Evolutionary conservation across 2,797 vertebrate genomes (phyloP).

Genomic region (Rhinogobio ventralis): DNA sequence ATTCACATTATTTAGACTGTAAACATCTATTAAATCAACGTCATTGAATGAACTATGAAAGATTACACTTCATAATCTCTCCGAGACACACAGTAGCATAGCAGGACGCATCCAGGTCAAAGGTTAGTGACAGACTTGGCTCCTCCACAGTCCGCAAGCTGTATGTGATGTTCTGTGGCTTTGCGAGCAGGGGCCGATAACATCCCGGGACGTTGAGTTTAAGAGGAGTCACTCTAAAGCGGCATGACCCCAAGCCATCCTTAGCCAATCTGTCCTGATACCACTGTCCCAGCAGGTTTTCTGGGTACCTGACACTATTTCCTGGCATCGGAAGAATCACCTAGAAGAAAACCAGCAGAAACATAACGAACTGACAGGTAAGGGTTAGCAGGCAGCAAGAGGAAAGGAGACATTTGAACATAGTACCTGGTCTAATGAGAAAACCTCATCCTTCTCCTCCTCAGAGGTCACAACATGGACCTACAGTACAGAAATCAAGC

Average conservation of each 20-base stretch:
- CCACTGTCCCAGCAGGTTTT: constrained; percentile 86
- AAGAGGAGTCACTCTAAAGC: constrained; percentile 84
- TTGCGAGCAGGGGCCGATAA: constrained; percentile 88
- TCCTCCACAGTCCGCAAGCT: constrained; percentile 66
- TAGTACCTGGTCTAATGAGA: constrained; percentile 74
- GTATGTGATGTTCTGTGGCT: constrained; percentile 83
- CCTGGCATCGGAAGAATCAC: constrained; percentile 95
- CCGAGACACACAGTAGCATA: constrained; percentile 93
- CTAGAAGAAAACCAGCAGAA: constrained; percentile 66
- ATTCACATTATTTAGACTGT: not conserved
- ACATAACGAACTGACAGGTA: not conserved
- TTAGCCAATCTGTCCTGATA: constrained; percentile 83
- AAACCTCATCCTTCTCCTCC: constrained; percentile 72
- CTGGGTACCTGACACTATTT: constrained; percentile 89
- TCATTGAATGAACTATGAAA: constrained; percentile 63
- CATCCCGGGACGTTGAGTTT: constrained; percentile 93
- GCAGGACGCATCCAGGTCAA: constrained; percentile 90
- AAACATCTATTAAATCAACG: not conserved
- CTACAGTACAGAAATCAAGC: constrained; percentile 59
- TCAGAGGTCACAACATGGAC: constrained; percentile 76
- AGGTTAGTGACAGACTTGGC: constrained; percentile 81
- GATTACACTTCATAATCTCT: constrained; percentile 93
- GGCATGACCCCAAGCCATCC: constrained; percentile 82
- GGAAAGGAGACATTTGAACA: not conserved
- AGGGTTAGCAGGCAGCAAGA: not conserved